Base-by-base conservation (phyloP, 2,797 vertebrate species). In the Balearica regulorum region DNA sequence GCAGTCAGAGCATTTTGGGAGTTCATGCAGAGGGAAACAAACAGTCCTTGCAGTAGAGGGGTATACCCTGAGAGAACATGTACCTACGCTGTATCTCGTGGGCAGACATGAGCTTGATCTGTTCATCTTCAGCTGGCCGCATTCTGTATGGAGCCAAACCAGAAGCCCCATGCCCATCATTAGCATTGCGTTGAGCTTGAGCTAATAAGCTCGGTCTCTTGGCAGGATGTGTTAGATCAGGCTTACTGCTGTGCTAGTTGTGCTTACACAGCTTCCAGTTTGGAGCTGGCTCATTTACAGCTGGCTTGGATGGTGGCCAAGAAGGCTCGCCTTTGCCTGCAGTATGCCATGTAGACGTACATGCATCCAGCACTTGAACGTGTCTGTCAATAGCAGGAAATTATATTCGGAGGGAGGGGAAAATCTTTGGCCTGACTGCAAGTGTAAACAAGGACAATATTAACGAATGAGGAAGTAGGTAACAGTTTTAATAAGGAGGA, bases 251-350 rank as follows among this genome's bases (percentile, higher is more conserved):
- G 96, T 92, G 96, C 92, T 97, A 94, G 96, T 96, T 96, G 95
- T 97, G 96, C 96, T 95, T 96, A 92, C 95, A 95, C 95, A 94
- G 96, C 96, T 97, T 97, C 91, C 96, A 92, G 96, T 96, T 96
- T 94, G 92, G 91, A 96, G 95, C 96, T 96, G 96, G 96, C 96
- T 96, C 94, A 66, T 96, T 97, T 96, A 96, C 96, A 95, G 91
- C 94, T 95, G 96, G 79, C 92, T 94, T 97, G 96, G 95, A 78
- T 75, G 68, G 79, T 80, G 89, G 92, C 96, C 96, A 95, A 12
- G 87, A 87, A 94, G 94, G 82, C 84, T 97, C 6, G 91, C 94
- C 95, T 86, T 79, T 85, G 96, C 94, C 94, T 97, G 96, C 89
- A 86, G 65, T 94, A 1, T 90, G 84, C 95, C 89, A 83, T 94